Conservation (phyloP, 2,113 vertebrate genomes). For the Hystrix brachyura region DNA sequence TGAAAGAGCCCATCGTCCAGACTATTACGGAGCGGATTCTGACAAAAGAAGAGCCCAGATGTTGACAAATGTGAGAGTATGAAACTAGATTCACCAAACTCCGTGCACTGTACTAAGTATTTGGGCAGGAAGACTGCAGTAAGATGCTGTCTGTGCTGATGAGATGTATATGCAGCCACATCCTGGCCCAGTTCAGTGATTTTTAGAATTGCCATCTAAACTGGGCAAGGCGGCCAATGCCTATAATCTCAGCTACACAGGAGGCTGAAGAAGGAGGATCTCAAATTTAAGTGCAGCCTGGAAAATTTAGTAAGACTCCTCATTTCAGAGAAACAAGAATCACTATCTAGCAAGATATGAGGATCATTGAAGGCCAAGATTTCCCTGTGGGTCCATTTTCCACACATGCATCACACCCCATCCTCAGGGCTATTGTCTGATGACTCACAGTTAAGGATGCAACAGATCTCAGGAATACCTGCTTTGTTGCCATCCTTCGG, state of each 20-base stretch:
- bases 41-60: background rate
- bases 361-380: background rate
- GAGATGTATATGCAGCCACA: background rate
- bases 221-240: background rate
- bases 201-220: background rate
- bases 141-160: background rate
- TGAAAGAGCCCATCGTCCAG: background rate
- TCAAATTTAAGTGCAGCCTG: background rate
- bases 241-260: background rate
- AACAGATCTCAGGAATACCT: background rate
- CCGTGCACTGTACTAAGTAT: no score
- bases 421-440: background rate
- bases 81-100: background rate
- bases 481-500: background rate
- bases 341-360: background rate
- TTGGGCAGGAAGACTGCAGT: background rate
- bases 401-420: background rate
- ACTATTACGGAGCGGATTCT: background rate
- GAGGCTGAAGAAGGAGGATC: background rate
- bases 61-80: background rate
- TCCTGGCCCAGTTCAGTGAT: background rate
- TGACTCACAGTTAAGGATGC: background rate
- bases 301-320: background rate
- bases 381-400: background rate
- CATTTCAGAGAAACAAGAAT: background rate